Evolutionary conservation across 1,140 invertebrate species (phyloP), one percentile per base, ranked within the genome.

Genomic region (Bombus huntii): DNA sequence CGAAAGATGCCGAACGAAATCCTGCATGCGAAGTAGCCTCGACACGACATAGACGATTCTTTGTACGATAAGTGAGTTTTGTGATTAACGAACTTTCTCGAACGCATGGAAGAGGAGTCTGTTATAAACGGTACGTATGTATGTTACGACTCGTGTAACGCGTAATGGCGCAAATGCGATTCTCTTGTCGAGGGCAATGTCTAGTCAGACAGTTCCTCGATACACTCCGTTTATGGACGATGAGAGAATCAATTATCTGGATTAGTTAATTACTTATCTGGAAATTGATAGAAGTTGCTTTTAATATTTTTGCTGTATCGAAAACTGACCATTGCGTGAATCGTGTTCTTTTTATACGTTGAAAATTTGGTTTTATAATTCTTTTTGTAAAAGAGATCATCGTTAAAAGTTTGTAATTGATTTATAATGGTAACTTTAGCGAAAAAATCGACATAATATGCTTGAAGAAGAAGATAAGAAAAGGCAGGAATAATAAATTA

Each of bases 1-100:
- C 42, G 22, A 8, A 4, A 68, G 68, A 85, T 80, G 73, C 47
- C 57, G 28, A 62, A n/a, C 83, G 65, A 78, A 44, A 59, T 82
- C 22, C 13, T 73, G 70, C 18, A 37, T 15, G 44, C 10, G 12
- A 22, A 28, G 34, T 34, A 28, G 9, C 15, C 25, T 39, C 15
- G 34, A 37, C 4, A 4, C 9, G 4, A 39, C 22, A 28, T 22
- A 10, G 25, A 39, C 37, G 12, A 28, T 28, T 71, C 25, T 39
- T 10, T 25, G 34, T 28, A 28, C 18, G 1, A 39, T 71, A 13
- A 71, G 34, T 1, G 37, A 71, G 37, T 39, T 71, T 28, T 37
- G 68, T 18, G 68, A 25, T 72, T n/a, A 72, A 13, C 10, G 34
- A 72, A 12, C 12, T 72, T 39, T 42, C 13, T 42, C 34, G 37